Percentiles rank a stretch among this genome's conserved stretches.
phyloP scores from a whole-genome alignment of 2,113 vertebrate species.

The Murina feae region DNA sequence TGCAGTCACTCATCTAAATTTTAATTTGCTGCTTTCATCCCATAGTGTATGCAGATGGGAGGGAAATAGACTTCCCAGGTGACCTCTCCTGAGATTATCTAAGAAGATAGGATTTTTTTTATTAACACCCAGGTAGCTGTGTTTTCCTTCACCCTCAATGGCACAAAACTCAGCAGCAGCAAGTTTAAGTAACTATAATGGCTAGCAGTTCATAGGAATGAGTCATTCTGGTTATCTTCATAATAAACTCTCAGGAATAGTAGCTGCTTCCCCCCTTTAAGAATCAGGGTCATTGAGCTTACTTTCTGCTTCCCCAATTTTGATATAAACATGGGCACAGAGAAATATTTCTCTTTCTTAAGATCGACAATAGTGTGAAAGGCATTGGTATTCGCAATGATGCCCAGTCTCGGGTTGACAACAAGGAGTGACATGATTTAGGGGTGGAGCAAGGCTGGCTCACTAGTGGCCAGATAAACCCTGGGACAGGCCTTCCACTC shows the following conservation, averaged over 20 bases:
- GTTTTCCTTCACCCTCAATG: not conserved
- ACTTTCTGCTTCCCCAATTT: not conserved
- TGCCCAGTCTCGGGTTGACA: too few species aligned
- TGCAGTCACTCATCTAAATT: not conserved
- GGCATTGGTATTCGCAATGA: not conserved
- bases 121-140: not conserved
- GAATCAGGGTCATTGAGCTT: not conserved
- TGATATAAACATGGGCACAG: not conserved
- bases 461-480: not conserved
- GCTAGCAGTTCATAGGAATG: not conserved
- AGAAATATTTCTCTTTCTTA: not conserved
- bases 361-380: not conserved
- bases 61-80: too few species aligned
- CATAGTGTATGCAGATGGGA: not conserved
- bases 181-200: not conserved
- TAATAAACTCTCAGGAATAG: not conserved
- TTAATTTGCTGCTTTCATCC: not conserved
- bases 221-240: not conserved
- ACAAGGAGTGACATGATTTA: not conserved
- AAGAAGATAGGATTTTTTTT: not conserved
- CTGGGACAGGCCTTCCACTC: rapidly evolving
- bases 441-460: not conserved
- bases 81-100: not conserved
- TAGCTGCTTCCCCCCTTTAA: not conserved
- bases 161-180: not conserved